Evolutionary conservation across 2,888 invertebrate species (phyloP), one percentile per base, ranked within the genome.

Genomic region (Torymus aiolomorphi): DNA sequence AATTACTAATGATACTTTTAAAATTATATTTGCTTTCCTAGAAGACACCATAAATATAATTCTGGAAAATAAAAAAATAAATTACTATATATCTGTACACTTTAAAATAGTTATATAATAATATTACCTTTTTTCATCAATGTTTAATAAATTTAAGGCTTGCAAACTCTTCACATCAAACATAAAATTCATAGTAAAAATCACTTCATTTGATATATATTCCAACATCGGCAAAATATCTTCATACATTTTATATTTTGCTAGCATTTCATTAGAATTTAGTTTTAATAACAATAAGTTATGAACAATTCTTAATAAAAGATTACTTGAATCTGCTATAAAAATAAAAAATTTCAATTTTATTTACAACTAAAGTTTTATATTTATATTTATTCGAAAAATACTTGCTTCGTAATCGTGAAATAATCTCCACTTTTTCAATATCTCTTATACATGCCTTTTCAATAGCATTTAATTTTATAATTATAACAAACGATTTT

Each of bases 101-200:
- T 71, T 65, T 10, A 88, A 88, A 14, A 83, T 83, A 82, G 88
- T 51, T 63, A 56, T 18, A 18, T 62, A 54, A 42, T 54, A 69
- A 62, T 18, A 66, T 63, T 86, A 88, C 88, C 86, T 74, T 75
- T 88, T 81, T 0, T 31, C 56, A 24, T 74, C 18, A 73, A 88
- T 83, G 51, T 85, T 84, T 84, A 87, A 85, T 42, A 86, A 49
- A 80, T 86, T 83, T 20, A 82, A 16, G 20, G 84, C 76, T 2
- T 83, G 78, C 57, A 89, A 82, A 24, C 82, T 74, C 18, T 86
- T 73, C 13, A 88, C 57, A 49, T 88, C 87, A 57, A 86, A 85
- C 83, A 86, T 86, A 65, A 89, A 89, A 81, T 88, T 84, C 83
- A 88, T 84, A 14, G 82, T 84, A 59, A 86, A 67, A 70, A 85